phyloP scores from a whole-genome alignment of 2,113 vertebrate genomes.

The Oreochromis tanganicae region DNA sequence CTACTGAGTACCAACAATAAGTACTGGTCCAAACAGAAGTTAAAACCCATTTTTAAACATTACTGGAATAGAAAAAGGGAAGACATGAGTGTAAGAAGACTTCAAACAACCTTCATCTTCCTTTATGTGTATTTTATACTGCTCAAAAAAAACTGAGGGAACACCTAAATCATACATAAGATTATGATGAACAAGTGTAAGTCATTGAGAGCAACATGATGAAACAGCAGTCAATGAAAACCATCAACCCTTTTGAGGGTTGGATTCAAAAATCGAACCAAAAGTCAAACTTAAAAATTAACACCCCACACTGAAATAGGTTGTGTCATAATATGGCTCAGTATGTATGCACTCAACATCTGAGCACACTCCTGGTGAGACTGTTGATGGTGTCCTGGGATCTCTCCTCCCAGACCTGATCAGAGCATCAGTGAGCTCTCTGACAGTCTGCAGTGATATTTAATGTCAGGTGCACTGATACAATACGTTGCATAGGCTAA shows the following conservation, averaged over 20 bases:
- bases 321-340: neutral
- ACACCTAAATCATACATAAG: fast-evolving
- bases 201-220: neutral
- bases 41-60: neutral
- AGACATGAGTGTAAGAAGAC: neutral
- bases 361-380: neutral
- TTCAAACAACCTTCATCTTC: neutral
- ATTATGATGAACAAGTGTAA: neutral
- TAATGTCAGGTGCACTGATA: neutral
- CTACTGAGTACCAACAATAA: neutral
- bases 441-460: fast-evolving
- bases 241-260: neutral
- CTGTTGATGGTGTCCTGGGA: neutral
- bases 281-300: neutral
- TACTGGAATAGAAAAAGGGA: neutral
- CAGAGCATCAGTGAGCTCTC: neutral
- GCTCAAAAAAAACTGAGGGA: neutral
- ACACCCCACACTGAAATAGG: neutral
- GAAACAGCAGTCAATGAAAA: neutral
- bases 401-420: neutral
- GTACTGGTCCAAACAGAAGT: neutral
- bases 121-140: neutral
- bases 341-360: neutral
- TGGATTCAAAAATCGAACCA: neutral
- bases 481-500: neutral